Base-by-base conservation (phyloP, 2,888 invertebrate species). In the Amphimallon solstitiale region DNA sequence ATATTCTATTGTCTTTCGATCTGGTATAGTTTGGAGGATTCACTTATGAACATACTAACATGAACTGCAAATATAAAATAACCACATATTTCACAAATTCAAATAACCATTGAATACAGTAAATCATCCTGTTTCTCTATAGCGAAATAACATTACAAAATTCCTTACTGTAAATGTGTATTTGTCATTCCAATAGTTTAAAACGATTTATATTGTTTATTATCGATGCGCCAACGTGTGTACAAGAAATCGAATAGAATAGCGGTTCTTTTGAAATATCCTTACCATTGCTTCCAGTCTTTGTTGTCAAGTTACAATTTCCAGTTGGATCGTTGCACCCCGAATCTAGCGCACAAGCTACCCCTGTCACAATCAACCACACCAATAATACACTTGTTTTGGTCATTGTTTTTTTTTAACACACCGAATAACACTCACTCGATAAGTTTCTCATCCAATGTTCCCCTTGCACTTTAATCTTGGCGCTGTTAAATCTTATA, bases 331-430 rank as follows among this genome's bases (percentile, higher is more conserved):
- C 29, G 5, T 29, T 5, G 29, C 29, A 29, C 29, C 29, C 29
- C 29, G 29, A 29, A 29, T 29, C 29, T 5, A 29, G 29, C 5
- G 29, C 29, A 29, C 29, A 29, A 29, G 29, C 29, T 15, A 35
- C 9, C 15, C 14, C 10, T 2, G 37, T 15, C 15, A 17, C 15
- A 12, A 45, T 5, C 19, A 45, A 10, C 14, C 17, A 45, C 63
- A 72, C 65, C 62, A 69, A 65, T 45, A 40, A 56, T 61, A 60
- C 64, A 17, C 46, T 48, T 34, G 19, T 35, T 23, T 46, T 34
- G 52, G 65, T 67, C 69, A 69, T 69, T n/a, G n/a, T n/a, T n/a
- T n/a, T n/a, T n/a, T 67, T 62, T 69, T 9, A 46, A 14, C n/a
- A 17, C 17, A 5, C 21, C n/a, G 10, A 17, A 46, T 10, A 17